A percentile compares a stretch with the other conserved stretches of the same genome.
These are phyloP conservation scores for Diuraphis noxia DNA, from an alignment of 1,140 invertebrate species.

Conservation along the genomic window DNA sequence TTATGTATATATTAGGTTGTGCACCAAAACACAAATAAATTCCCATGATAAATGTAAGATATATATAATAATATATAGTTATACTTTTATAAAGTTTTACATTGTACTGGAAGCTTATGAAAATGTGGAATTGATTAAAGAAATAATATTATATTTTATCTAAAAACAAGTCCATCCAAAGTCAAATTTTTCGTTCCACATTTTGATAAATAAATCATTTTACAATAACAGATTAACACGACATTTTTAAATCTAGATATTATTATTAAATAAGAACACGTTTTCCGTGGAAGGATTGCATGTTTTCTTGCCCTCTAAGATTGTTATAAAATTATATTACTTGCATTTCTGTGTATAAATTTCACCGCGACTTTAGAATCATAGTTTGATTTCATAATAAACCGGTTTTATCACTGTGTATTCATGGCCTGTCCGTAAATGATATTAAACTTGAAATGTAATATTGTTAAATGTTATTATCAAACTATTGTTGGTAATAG, in stretches of 20 bases:
- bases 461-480: neutral
- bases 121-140: too few relatives aligned
- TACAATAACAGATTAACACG: neutral
- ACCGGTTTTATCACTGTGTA: neutral
- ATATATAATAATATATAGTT: neutral
- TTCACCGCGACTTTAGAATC: neutral
- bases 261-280: neutral
- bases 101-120: neutral
- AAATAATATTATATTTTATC: too few relatives aligned
- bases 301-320: neutral
- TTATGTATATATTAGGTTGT: neutral
- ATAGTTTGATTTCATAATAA: neutral
- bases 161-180: neutral
- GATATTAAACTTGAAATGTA: neutral
- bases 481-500: neutral
- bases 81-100: neutral
- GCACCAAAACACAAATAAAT: neutral
- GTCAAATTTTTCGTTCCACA: neutral
- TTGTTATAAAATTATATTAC: neutral
- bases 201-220: neutral
- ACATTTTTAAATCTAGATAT: neutral
- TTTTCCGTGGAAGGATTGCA: neutral
- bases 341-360: neutral
- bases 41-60: neutral
- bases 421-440: neutral